Base-by-base conservation (phyloP, 2,797 vertebrate genomes). In the Scarus forsteni region DNA sequence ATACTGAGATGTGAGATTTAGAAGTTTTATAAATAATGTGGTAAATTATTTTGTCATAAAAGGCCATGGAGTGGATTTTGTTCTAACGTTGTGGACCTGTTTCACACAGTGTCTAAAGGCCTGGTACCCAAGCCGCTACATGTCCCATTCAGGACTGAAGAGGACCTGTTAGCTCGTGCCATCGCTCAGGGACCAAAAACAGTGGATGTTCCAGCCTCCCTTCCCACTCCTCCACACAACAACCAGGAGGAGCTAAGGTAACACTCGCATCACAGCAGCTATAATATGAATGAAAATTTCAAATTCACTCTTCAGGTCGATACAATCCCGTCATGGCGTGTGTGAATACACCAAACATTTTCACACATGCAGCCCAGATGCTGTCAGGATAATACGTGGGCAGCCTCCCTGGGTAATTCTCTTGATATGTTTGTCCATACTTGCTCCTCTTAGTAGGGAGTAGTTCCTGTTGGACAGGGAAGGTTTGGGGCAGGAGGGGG, bases 191-290 rank as follows among this genome's bases (percentile, higher is more conserved):
- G 97, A 74, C 97, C 98, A 19, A 98, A 99, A 95, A 98, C 97
- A 0, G 97, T 99, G 60, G 98, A 99, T 68, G 98, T 99, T 66
- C 98, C 98, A 3, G 97, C 98, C 48, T 99, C 98, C 0, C 96
- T 99, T 59, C 98, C 98, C 60, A 99, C 98, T 0, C 98, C 98
- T 40, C 98, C 98, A 59, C 98, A 99, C 89, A 99, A 98, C 91
- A 98, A 98, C 88, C 98, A 99, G 85, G 98, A 99, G 84, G 98
- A 99, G 79, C 89, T 99, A 84, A 97, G 98, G 98, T 99, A 87
- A 73, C 0, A 27, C 27, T 27, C 27, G 4, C 27, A 27, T 27
- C 27, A 27, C 27, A 27, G 27, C 27, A 27, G 27, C 27, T 27
- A 27, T 27, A 27, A 27, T 27, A 2, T 27, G 27, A 27, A 27